These are phyloP conservation scores for Aphodius granarius DNA, from an alignment of 2,888 invertebrate species.

Conservation along the genomic window DNA sequence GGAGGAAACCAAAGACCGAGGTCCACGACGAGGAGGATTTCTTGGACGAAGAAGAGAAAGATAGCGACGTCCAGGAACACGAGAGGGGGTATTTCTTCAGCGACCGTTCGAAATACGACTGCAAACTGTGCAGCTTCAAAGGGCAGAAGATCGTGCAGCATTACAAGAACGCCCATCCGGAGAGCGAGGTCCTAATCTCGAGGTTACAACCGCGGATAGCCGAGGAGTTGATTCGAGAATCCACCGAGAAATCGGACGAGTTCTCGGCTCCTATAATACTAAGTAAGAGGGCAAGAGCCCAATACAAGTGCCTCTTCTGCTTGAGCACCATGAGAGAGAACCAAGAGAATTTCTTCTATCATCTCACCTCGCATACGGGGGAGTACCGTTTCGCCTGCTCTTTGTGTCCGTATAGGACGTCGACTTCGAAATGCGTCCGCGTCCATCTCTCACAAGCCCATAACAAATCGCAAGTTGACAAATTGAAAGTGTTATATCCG, in stretches of 20 bases:
- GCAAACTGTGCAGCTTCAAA: constrained; percentile 62
- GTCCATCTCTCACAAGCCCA: constrained; percentile 40
- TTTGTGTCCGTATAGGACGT: constrained; percentile 55
- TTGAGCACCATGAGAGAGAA: constrained; percentile 33
- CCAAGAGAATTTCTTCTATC: constrained; percentile 65
- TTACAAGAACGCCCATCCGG: constrained; percentile 65
- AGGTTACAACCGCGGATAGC: constrained; percentile 60
- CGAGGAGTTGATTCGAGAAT: constrained; percentile 59
- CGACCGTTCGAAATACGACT: constrained; percentile 54
- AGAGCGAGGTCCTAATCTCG: constrained; percentile 66
- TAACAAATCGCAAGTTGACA: constrained; percentile 36
- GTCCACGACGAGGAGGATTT: constrained; percentile 3
- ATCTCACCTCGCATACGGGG: constrained; percentile 76
- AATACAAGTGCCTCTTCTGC: constrained; percentile 50
- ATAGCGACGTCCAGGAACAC: constrained; percentile 29
- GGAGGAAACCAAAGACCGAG: constrained; percentile 32
- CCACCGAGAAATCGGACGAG: constrained; percentile 43
- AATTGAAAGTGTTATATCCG: constrained; percentile 35
- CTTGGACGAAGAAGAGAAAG: constrained; percentile 5
- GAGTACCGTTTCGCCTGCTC: constrained; percentile 72
- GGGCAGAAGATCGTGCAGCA: constrained; percentile 68
- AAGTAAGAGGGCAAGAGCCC: constrained; percentile 19
- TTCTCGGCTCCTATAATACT: constrained; percentile 29
- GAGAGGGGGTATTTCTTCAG: constrained; percentile 56
- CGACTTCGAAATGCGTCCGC: constrained; percentile 41